Evolutionary conservation across 1,140 invertebrate species (phyloP), one percentile per base, ranked within the genome.

Genomic region (Magallana angulata): DNA sequence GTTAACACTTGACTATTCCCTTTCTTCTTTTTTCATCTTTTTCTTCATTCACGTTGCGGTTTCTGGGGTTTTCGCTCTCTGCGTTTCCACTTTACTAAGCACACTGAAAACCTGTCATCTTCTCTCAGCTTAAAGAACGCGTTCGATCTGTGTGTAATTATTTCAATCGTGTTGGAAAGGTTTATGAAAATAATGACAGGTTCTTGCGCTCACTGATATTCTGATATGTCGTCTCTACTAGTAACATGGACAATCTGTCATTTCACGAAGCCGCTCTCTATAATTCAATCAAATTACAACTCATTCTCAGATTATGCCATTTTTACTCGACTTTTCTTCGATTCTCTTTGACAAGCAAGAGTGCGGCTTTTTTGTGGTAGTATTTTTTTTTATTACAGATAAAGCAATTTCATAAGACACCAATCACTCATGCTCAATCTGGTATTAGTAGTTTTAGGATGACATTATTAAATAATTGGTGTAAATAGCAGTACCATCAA

Each of bases 101-200:
- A 76, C 9, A 12, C 68, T 76, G 68, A 76, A 76, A 76, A 76
- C 68, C 68, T 76, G 68, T 76, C 18, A 76, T 76, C 68, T 76
- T 76, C 68, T 76, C 24, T 76, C 68, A 30, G 68, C 24, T 76
- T 30, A 76, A 76, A 76, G 68, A 76, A 76, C 68, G 68, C 36
- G 68, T 76, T 76, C 68, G 68, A 36, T 76, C 68, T 36, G 68
- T 76, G 68, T 76, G 68, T 76, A 76, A 76, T 76, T 76, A 76
- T 76, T 76, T 76, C 68, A 76, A 76, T 76, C 68, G 68, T 76
- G 24, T 76, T 76, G 68, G 68, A 76, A 36, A 76, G 68, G 68
- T 76, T 76, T 76, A 76, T 76, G 68, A 76, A 76, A 76, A 76
- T 76, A 76, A 76, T 76, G 68, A 76, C 68, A 76, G 68, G 68